Evolutionary conservation across 2,888 invertebrate genomes (phyloP), one percentile per base, ranked within the genome.

Genomic region (Morpho helenor): DNA sequence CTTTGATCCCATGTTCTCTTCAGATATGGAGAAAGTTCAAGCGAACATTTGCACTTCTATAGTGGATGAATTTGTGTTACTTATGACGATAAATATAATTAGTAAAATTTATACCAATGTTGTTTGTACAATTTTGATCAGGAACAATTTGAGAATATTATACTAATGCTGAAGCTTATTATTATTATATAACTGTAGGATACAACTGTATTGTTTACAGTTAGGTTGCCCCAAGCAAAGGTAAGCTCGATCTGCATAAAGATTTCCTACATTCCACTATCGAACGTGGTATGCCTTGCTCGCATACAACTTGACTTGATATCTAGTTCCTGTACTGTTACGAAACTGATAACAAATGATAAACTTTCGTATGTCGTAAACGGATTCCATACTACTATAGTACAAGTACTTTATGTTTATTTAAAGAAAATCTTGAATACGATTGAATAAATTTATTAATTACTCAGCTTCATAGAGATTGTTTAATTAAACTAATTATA

Each of bases 321-420:
- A 63, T 51, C 60, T 59, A 57, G 60, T 68, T 68, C 68, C 66
- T 65, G 63, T 61, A 65, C 64, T 61, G 69, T 72, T 74, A 69
- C 68, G 66, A 68, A 70, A 73, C 57, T 68, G 71, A 71, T 72
- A 70, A 68, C 65, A 49, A 57, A 46, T 59, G 64, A 67, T 69
- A 67, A 66, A 64, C 52, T 57, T 22, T 45, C 56, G 55, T 57
- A 52, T 47, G 46, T 22, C 39, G 51, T 54, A 23, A 56, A 40
- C 50, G 53, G 45, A 51, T 60, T 62, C 60, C 59, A 59, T 61
- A 56, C 55, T 52, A 45, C 60, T 64, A 63, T 64, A 63, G 60
- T 22, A 48, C 49, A 48, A n/a, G 16, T 46, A 46, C 5, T 22
- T 48, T 7, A 7, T n/a, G n/a, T 8, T 7, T 48, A 48, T 22